Base-by-base conservation (phyloP, 2,797 vertebrate species). In the Lutjanus argentimaculatus region DNA sequence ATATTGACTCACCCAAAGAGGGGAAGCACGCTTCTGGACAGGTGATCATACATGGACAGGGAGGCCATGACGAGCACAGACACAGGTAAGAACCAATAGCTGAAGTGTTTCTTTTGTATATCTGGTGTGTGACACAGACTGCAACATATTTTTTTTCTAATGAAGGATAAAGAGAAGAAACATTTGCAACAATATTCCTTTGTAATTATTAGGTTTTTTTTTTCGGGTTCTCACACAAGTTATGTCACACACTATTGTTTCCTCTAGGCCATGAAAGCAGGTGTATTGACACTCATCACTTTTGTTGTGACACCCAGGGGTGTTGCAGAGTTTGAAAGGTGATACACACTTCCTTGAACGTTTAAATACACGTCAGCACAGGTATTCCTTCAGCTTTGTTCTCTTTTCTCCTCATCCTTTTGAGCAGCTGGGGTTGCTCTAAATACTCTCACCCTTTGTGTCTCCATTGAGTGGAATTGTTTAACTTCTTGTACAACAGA, bases 41-140 rank as follows among this genome's bases (percentile, higher is more conserved):
- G 88, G 94, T 97, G 90, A 88, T 97, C 82, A 98, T 99, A 92
- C 98, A 99, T 4, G 98, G 98, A 43, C 96, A 97, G 72, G 97
- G 97, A 63, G 97, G 95, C 71, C 97, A 97, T 1, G 98, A 99
- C 25, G 96, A 97, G 79, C 97, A 97, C 88, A 95, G 98, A 83
- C 98, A 99, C 96, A 98, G 97, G 98, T 99, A 89, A 92, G 93
- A 15, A 12, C 13, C 11, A n/a, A 4, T 2, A 11, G 21, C 15
- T 3, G n/a, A 4, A 10, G 0, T 43, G 9, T 12, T 58, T 17
- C 10, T 17, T 22, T n/a, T 25, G 2, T 15, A 3, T n/a, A 1
- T 63, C 14, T 22, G 2, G 16, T 48, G 2, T 51, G 8, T 40
- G 13, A 45, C 1, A 19, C 42, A 40, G 16, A 36, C 12, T 10